Conservation (phyloP, 1,140 invertebrate species). For the Aplysia californica region DNA sequence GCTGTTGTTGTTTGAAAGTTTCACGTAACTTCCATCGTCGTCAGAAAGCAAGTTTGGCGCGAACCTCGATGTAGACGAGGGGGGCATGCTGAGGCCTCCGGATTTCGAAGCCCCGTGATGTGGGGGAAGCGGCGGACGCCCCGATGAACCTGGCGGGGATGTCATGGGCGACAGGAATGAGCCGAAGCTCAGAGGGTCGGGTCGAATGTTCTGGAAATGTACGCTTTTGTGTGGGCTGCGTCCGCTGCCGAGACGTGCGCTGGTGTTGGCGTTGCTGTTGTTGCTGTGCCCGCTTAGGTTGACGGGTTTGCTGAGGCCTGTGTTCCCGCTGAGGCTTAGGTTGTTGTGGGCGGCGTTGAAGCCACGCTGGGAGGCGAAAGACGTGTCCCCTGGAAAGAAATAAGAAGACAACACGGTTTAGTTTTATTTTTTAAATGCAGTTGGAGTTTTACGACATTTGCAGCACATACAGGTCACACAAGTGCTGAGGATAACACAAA, state of each 20-base stretch:
- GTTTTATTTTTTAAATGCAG: no score
- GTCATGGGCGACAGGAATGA: not conserved
- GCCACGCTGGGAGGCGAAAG: constrained; percentile 26
- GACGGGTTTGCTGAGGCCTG: no score
- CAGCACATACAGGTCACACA: no score
- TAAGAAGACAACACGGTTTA: no score
- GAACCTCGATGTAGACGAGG: not conserved
- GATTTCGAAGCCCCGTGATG: not conserved
- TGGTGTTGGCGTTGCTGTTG: constrained; percentile 1
- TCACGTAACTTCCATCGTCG: not conserved
- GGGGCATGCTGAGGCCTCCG: not conserved
- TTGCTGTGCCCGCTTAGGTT: constrained; percentile 1
- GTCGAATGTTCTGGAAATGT: constrained; percentile 27
- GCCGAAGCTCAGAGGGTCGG: not conserved
- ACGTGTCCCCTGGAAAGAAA: constrained; percentile 23
- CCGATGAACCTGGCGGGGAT: not conserved
- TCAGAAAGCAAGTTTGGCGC: not conserved
- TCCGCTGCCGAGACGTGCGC: not conserved
- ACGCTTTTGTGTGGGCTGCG: constrained; percentile 6
- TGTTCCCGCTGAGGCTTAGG: constrained; percentile 18
- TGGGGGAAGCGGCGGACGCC: not conserved
- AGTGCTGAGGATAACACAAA: no score
- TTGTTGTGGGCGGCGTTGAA: constrained; percentile 23
- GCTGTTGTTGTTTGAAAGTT: not conserved
- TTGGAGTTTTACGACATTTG: no score